A percentile compares a stretch with the other conserved stretches of the same genome.
Conservation (phyloP, 2,888 invertebrate species). For the Elmis aenea region DNA sequence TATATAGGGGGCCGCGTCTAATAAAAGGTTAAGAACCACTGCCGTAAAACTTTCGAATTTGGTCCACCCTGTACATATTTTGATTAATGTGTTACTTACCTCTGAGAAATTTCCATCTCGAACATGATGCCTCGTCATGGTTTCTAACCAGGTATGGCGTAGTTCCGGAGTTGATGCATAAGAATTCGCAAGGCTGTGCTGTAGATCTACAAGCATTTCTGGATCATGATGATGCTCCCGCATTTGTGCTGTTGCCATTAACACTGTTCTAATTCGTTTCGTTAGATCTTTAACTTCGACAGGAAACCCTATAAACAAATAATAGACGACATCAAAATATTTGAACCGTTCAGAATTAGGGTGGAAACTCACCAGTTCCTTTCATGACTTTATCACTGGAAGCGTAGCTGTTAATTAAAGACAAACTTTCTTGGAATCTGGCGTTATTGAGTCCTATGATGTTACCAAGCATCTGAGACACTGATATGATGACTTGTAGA, state of each 20-base stretch:
- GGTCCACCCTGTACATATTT: too few relatives aligned
- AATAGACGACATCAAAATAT: too few relatives aligned
- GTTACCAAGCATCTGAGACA: slow-evolving; percentile 88
- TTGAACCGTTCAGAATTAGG: background rate
- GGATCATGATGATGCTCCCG: slow-evolving; percentile 87
- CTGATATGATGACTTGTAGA: slow-evolving; percentile 90
- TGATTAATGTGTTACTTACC: too few relatives aligned
- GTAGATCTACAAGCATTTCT: slow-evolving; percentile 85
- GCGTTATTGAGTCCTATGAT: slow-evolving; percentile 87
- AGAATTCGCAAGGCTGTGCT: slow-evolving; percentile 87
- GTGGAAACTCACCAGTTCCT: too few relatives aligned
- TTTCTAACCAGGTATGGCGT: slow-evolving; percentile 92
- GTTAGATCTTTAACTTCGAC: slow-evolving; percentile 90
- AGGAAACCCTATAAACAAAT: slow-evolving; percentile 82
- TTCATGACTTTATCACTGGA: slow-evolving; percentile 92
- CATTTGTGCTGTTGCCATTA: slow-evolving; percentile 92
- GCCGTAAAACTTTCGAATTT: too few relatives aligned
- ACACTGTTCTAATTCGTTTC: slow-evolving; percentile 86
- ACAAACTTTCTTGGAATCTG: slow-evolving; percentile 90
- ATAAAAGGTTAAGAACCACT: too few relatives aligned
- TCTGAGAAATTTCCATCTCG: slow-evolving; percentile 83
- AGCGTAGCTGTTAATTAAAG: slow-evolving; percentile 89
- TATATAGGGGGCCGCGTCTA: too few relatives aligned
- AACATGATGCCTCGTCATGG: slow-evolving; percentile 83
- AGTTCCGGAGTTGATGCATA: slow-evolving; percentile 93